Conservation (phyloP, 2,888 invertebrate genomes). For the Agapostemon virescens region DNA sequence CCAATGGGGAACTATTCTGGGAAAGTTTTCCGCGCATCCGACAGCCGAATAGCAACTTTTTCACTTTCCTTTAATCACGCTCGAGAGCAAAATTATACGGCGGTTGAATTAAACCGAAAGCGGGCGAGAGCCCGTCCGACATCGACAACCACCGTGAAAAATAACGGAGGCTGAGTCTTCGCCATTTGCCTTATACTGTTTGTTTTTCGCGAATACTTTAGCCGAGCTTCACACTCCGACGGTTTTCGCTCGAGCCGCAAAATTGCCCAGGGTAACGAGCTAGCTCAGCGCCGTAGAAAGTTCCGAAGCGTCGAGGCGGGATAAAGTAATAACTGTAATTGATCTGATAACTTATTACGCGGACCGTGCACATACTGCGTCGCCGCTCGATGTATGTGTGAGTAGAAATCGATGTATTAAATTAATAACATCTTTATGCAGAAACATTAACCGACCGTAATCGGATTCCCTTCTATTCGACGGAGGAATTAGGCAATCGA, state of each 20-base stretch:
- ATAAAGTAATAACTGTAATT: constrained; percentile 79
- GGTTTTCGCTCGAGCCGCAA: constrained; percentile 61
- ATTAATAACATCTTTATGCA: background rate
- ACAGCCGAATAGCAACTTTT: constrained; percentile 28
- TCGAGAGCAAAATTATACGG: constrained; percentile 30
- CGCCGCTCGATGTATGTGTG: background rate
- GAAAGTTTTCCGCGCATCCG: constrained; percentile 29
- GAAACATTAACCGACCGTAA: background rate
- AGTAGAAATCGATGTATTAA: background rate
- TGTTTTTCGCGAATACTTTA: constrained; percentile 52
- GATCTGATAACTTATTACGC: constrained; percentile 77
- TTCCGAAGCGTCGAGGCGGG: constrained; percentile 74
- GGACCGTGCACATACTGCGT: constrained; percentile 40
- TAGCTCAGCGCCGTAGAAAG: constrained; percentile 73
- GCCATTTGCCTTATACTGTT: constrained; percentile 45
- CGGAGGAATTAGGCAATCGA: background rate
- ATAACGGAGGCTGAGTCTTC: constrained; percentile 26
- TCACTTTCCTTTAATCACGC: constrained; percentile 23
- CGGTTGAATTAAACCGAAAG: constrained; percentile 37
- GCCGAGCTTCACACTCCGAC: constrained; percentile 45
- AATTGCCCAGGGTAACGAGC: constrained; percentile 66
- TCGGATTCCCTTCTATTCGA: background rate
- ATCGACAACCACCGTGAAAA: constrained; percentile 34
- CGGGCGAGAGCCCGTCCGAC: constrained; percentile 26
- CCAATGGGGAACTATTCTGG: constrained; percentile 24